phyloP scores from a whole-genome alignment of 1,140 invertebrate genomes.

The Diorhabda elongata region DNA sequence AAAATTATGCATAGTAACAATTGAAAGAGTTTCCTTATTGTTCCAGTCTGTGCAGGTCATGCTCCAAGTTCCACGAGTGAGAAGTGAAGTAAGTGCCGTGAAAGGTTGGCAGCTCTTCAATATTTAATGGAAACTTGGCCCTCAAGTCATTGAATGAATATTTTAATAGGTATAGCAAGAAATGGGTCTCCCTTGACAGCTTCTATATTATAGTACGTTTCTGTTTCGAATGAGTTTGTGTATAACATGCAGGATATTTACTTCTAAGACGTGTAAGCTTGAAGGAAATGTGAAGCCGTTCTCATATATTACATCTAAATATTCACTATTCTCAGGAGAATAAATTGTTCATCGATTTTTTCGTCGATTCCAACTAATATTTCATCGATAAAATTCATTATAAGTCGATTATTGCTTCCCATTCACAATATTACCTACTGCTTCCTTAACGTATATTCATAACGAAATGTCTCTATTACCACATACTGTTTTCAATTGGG shows the following conservation, averaged over 20 bases:
- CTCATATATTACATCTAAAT: no score
- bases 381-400: no score
- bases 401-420: no score
- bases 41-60: neutral
- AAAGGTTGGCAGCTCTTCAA: conserved; percentile 22
- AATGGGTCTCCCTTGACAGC: conserved; percentile 26
- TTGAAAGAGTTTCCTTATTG: neutral
- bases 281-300: neutral
- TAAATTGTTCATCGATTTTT: no score
- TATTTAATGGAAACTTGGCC: conserved; percentile 26
- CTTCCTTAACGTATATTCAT: no score
- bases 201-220: conserved; percentile 17
- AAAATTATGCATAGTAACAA: no score
- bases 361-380: no score
- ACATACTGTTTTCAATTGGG: no score
- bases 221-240: conserved; percentile 8
- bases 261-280: neutral
- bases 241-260: neutral
- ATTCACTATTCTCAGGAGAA: no score
- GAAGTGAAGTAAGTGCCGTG: conserved; percentile 20
- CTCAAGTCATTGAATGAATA: conserved; percentile 29
- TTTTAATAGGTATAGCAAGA: conserved; percentile 22
- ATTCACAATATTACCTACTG: no score
- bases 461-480: no score
- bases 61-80: neutral